A percentile compares a stretch with the other conserved stretches of the same genome.
Evolutionary conservation across 2,797 vertebrate species (phyloP).

Genomic region (Glyptemys insculpta): DNA sequence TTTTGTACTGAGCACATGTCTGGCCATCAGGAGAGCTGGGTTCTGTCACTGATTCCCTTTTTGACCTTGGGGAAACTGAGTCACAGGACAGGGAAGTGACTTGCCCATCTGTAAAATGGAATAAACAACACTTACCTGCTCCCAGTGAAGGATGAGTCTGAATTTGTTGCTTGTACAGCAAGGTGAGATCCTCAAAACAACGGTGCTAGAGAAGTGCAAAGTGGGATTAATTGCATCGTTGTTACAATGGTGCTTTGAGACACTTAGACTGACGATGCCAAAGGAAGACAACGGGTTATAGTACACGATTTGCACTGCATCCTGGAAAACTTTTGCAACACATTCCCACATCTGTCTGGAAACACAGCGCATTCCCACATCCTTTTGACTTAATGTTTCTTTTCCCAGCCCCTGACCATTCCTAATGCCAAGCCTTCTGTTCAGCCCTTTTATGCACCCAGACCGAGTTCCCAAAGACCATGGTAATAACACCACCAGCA

Average conservation of each 20-base stretch:
- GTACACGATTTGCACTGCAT: background rate
- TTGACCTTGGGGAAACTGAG: background rate
- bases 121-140: background rate
- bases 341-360: too few relatives aligned
- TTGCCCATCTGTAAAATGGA: background rate
- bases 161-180: background rate
- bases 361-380: background rate
- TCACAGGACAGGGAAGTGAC: background rate
- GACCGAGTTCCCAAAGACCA: background rate
- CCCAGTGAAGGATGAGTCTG: background rate
- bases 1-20: too few relatives aligned
- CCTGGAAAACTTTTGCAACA: background rate
- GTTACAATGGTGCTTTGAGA: background rate
- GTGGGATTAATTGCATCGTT: background rate
- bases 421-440: background rate
- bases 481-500: background rate
- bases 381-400: background rate
- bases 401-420: background rate
- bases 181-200: background rate
- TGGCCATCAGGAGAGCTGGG: too few relatives aligned
- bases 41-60: background rate
- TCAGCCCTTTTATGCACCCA: background rate
- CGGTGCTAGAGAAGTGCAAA: background rate
- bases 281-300: background rate
- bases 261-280: background rate